phyloP scores from a whole-genome alignment of 2,113 vertebrate genomes.

The Orcinus orca region DNA sequence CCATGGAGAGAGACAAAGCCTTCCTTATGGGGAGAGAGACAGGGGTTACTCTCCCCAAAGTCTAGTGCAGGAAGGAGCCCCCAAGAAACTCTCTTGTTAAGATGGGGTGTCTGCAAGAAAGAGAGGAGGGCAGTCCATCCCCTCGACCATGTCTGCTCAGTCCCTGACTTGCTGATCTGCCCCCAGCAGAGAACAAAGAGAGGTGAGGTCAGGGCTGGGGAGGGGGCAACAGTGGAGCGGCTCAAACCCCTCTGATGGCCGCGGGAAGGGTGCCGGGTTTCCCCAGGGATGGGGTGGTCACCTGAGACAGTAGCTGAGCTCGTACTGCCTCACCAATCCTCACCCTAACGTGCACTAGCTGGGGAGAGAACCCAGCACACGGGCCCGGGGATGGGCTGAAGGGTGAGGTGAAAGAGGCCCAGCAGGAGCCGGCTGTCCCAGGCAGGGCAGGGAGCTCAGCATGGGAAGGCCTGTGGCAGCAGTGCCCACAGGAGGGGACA shows the following conservation, averaged over 20 bases:
- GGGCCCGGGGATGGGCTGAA: neutral
- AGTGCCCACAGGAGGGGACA: neutral
- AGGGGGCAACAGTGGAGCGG: no score
- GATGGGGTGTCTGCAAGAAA: neutral
- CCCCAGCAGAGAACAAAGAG: neutral
- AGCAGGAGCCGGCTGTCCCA: neutral
- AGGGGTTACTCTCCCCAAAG: neutral
- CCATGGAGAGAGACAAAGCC: neutral
- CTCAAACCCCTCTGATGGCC: no score
- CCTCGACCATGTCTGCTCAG: neutral
- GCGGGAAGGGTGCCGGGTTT: no score
- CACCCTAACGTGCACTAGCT: neutral
- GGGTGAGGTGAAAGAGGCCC: neutral
- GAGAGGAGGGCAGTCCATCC: neutral
- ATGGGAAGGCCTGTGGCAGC: accelerated
- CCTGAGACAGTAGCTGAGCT: neutral
- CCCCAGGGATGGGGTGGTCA: neutral
- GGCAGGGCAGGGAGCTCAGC: neutral
- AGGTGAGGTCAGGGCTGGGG: neutral
- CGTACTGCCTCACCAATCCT: neutral
- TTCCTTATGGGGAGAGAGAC: neutral
- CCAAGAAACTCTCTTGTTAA: neutral
- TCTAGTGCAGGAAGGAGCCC: neutral
- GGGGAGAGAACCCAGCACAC: neutral
- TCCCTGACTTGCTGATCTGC: neutral